These are phyloP conservation scores for Seira ritae DNA, from an alignment of 2,888 invertebrate genomes.

Conservation along the genomic window DNA sequence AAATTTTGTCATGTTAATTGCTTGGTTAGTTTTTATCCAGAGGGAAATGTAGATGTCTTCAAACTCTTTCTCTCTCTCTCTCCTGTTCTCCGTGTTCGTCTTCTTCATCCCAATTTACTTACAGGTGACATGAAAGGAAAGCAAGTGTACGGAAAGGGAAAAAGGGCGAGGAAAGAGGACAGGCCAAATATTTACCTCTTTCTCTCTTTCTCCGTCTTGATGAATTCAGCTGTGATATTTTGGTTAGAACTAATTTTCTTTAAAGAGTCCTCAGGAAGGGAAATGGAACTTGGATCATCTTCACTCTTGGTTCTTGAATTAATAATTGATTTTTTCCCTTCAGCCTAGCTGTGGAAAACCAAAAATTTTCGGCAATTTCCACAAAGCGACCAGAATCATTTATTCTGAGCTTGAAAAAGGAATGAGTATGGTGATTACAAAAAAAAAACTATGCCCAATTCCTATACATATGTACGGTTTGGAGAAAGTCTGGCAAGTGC, in stretches of 20 bases:
- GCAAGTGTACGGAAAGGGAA: neutral
- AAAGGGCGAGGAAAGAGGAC: conserved; percentile 8
- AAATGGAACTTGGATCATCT: neutral
- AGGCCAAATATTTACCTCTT: conserved; percentile 24
- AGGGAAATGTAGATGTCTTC: conserved; percentile 47
- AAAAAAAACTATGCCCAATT: neutral
- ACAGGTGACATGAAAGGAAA: conserved; percentile 20
- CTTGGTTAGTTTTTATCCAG: conserved; percentile 64
- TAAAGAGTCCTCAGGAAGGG: conserved; percentile 2
- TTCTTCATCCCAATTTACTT: conserved; percentile 6
- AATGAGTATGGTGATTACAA: neutral
- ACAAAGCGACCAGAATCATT: neutral
- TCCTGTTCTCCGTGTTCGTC: neutral
- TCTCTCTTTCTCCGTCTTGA: conserved; percentile 1
- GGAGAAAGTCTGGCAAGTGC: neutral
- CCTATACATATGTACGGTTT: neutral
- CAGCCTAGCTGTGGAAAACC: conserved; percentile 34
- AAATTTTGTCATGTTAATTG: conserved; percentile 65
- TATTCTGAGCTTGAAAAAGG: neutral
- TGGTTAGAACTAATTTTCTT: conserved; percentile 30
- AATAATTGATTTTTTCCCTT: conserved; percentile 43
- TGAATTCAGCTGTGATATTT: conserved; percentile 32
- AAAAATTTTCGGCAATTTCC: conserved; percentile 19
- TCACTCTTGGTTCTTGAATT: conserved; percentile 24
- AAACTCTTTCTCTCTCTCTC: neutral